Conservation (phyloP, 2,113 vertebrate species). For the Delphinapterus leucas region DNA sequence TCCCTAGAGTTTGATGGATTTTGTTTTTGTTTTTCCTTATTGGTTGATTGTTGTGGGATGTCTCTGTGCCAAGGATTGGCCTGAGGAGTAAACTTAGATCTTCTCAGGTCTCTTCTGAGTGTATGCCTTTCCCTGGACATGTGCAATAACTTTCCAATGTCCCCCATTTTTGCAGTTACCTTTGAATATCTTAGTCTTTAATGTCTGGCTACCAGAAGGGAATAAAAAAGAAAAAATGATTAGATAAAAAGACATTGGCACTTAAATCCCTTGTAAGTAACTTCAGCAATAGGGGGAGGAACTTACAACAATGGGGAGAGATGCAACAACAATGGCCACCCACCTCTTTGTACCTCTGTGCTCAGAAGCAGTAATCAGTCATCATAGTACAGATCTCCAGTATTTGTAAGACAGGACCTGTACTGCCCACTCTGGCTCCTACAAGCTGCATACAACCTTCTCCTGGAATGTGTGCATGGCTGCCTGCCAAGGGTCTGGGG, state of each 20-base stretch:
- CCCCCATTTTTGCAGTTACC: background rate
- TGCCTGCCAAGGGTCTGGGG: background rate
- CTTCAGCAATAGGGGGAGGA: background rate
- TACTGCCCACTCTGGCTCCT: background rate
- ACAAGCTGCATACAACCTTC: background rate
- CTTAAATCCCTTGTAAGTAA: background rate
- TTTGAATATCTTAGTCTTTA: background rate
- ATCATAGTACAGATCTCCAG: background rate
- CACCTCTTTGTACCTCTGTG: background rate
- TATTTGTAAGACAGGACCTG: background rate
- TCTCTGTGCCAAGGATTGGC: background rate
- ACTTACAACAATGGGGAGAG: background rate
- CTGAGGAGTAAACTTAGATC: background rate
- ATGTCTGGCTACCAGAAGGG: background rate
- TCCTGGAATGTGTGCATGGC: background rate
- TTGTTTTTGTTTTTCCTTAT: background rate
- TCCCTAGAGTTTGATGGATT: background rate
- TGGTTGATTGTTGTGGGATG: background rate
- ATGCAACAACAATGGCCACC: background rate
- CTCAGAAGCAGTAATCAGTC: background rate
- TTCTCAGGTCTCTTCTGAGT: background rate
- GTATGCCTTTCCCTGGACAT: background rate
- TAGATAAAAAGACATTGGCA: background rate
- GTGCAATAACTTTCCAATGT: background rate
- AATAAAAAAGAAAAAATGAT: background rate